Evolutionary conservation across 2,888 invertebrate species (phyloP).

Genomic region (Tortrix viridana): DNA sequence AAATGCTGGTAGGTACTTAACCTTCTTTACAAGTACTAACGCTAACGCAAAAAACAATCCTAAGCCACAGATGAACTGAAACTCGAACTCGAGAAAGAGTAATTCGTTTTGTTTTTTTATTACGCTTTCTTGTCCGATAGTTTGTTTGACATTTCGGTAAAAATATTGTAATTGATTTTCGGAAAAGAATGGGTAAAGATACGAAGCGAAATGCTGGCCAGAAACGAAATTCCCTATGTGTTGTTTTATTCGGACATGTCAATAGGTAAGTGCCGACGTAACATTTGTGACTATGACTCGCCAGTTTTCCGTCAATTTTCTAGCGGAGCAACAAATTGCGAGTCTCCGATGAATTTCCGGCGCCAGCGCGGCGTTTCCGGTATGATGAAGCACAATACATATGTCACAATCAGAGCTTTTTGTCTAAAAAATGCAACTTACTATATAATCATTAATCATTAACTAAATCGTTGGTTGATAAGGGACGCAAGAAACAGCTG

Average conservation of each 20-base stretch:
- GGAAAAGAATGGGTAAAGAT: too few species aligned
- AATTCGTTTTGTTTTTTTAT: too few species aligned
- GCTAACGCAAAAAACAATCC: not conserved
- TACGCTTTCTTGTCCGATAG: too few species aligned
- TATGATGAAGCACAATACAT: conserved; percentile 61
- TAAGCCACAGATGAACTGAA: too few species aligned
- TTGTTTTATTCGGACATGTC: conserved; percentile 6
- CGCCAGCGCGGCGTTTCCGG: conserved; percentile 66
- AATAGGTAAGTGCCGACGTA: conserved; percentile 28
- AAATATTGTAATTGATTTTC: too few species aligned
- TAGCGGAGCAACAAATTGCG: conserved; percentile 65
- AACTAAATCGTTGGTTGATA: too few species aligned
- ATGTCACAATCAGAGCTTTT: conserved; percentile 40
- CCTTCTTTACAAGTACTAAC: not conserved
- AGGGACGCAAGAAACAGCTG: too few species aligned
- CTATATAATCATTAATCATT: too few species aligned
- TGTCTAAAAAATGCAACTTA: not conserved
- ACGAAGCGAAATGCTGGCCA: too few species aligned
- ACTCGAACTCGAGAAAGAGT: too few species aligned
- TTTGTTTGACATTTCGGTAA: too few species aligned
- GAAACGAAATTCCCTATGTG: too few species aligned
- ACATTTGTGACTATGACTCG: conserved; percentile 38
- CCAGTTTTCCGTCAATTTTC: conserved; percentile 69
- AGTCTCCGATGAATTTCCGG: conserved; percentile 71
- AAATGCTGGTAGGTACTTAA: not conserved